These are phyloP conservation scores for Globodera rostochiensis DNA, from an alignment of 1,140 invertebrate species.

Conservation along the genomic window DNA sequence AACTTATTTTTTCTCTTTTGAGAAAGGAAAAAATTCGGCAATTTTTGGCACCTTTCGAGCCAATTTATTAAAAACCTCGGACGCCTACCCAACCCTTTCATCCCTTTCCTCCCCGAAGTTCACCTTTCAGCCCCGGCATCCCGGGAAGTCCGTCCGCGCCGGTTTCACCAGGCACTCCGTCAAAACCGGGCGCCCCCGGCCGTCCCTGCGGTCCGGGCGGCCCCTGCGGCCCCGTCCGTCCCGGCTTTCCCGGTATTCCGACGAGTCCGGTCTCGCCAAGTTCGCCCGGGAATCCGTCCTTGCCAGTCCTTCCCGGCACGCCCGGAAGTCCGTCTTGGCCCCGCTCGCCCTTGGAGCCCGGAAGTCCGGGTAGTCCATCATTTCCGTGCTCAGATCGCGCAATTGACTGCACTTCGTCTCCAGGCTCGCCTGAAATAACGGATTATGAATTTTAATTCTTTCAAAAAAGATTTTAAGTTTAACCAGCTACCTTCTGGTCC, in stretches of 20 bases:
- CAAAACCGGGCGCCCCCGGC: slow-evolving; percentile 41
- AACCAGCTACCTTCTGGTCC: slow-evolving; percentile 13
- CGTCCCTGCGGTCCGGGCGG: slow-evolving; percentile 21
- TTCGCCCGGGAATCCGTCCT: slow-evolving; percentile 32
- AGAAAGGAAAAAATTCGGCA: no score
- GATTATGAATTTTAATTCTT: no score
- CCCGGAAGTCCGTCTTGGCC: slow-evolving; percentile 34
- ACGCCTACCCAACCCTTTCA: no score
- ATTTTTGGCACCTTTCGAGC: no score
- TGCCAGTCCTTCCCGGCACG: slow-evolving; percentile 30
- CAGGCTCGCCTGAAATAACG: slow-evolving; percentile 10
- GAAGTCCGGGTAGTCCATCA: slow-evolving; percentile 39
- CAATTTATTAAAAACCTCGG: no score
- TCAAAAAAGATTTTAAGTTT: no score
- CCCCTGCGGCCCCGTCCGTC: slow-evolving; percentile 47
- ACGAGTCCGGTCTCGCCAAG: slow-evolving; percentile 34
- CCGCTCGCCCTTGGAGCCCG: slow-evolving; percentile 26
- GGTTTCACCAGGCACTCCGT: slow-evolving; percentile 65
- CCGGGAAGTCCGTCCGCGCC: slow-evolving; percentile 47
- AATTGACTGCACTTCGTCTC: not conserved
- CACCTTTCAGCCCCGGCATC: slow-evolving; percentile 46
- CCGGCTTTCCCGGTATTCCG: slow-evolving; percentile 53
- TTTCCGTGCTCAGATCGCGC: slow-evolving; percentile 40
- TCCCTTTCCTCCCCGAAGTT: no score
- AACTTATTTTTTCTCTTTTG: no score